phyloP scores from a whole-genome alignment of 2,113 vertebrate genomes.

The Siphamia tubifer region DNA sequence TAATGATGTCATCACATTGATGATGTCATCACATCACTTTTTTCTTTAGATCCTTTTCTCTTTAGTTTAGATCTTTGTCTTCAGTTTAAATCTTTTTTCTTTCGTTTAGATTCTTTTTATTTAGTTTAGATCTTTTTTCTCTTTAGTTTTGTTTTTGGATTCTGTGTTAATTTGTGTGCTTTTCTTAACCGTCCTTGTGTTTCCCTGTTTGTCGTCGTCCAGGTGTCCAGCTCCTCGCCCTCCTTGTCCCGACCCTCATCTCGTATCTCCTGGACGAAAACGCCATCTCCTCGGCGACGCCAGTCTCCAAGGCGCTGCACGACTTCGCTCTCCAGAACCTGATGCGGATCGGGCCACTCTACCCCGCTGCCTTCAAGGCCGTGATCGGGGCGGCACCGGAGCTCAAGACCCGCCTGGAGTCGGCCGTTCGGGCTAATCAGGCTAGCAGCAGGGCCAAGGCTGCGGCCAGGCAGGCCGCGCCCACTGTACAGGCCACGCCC shows the following conservation, averaged over 20 bases:
- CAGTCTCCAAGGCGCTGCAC: constrained; percentile 89
- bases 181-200: background rate
- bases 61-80: no score
- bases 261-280: constrained; percentile 96
- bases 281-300: constrained; percentile 85
- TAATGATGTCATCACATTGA: no score
- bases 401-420: constrained; percentile 92
- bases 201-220: constrained; percentile 8
- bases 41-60: no score
- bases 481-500: constrained; percentile 87
- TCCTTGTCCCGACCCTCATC: constrained; percentile 93
- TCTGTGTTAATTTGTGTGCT: background rate
- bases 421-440: constrained; percentile 93
- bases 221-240: constrained; percentile 95
- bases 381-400: constrained; percentile 97
- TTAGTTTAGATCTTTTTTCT: no score
- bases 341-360: constrained; percentile 96
- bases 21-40: no score
- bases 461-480: constrained; percentile 86
- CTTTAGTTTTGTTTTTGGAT: background rate
- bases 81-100: no score
- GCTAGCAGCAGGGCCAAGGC: constrained; percentile 92
- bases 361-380: constrained; percentile 95
- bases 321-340: constrained; percentile 97
- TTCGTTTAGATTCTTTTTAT: no score